A percentile compares a stretch with the other conserved stretches of the same genome.
Conservation (phyloP, 2,113 vertebrate genomes). For the Oreocharis arfaki region DNA sequence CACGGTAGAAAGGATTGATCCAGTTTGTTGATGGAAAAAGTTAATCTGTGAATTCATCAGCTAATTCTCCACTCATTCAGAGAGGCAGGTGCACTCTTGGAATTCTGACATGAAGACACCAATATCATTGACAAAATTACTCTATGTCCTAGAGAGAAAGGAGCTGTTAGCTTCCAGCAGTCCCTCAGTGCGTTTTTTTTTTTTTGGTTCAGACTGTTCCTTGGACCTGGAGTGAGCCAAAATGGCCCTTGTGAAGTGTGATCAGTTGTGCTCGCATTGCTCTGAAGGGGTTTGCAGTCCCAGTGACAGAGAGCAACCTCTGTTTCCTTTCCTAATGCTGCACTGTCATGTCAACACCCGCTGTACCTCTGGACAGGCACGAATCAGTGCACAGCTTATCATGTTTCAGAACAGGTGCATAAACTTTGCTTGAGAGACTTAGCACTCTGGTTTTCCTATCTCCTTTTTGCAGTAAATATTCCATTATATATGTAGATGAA, state of each 20-base stretch:
- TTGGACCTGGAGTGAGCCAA: not conserved
- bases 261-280: not conserved
- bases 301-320: not conserved
- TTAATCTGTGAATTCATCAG: not conserved
- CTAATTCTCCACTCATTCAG: not conserved
- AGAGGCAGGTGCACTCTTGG: not conserved
- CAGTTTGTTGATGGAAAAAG: not conserved
- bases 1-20: not conserved
- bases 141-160: not conserved
- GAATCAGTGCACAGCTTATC: not conserved
- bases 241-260: not conserved
- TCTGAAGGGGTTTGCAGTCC: not conserved
- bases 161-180: not conserved
- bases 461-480: conserved; percentile 13
- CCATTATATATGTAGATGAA: not conserved
- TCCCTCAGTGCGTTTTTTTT: not conserved
- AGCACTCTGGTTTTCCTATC: conserved; percentile 14
- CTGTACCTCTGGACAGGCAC: not conserved
- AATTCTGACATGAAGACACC: not conserved
- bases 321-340: not conserved
- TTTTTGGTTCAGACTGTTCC: not conserved
- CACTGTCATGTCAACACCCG: not conserved
- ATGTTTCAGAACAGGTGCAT: conserved; percentile 49
- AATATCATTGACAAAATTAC: not conserved
- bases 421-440: conserved; percentile 32